phyloP scores from a whole-genome alignment of 1,140 invertebrate species.

The Drosophila ercepeae region DNA sequence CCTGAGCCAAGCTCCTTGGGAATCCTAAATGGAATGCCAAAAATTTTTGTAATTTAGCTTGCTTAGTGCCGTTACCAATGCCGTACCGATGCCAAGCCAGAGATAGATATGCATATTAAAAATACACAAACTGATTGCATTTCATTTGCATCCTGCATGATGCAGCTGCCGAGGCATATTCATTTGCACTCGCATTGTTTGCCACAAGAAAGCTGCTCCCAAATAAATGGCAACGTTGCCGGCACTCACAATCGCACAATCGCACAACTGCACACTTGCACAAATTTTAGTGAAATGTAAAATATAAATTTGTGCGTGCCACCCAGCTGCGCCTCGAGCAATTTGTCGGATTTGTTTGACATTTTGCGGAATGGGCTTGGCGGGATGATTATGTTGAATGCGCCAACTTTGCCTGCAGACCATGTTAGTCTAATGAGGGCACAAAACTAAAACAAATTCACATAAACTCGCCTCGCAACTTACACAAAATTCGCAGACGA shows the following conservation, averaged over 20 bases:
- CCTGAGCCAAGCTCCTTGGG: conserved; percentile 20
- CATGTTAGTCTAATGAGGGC: conserved; percentile 39
- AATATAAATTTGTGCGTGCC: conserved; percentile 60
- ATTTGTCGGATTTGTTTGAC: conserved; percentile 75
- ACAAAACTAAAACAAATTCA: background rate
- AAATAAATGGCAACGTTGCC: conserved; percentile 58
- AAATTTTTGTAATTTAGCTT: conserved; percentile 43
- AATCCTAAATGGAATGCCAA: conserved; percentile 38
- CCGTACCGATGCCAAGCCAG: conserved; percentile 2
- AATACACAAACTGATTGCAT: conserved; percentile 50
- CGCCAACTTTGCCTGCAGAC: conserved; percentile 22
- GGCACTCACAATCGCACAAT: background rate
- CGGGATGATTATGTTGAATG: conserved; percentile 29
- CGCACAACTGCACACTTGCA: conserved; percentile 16
- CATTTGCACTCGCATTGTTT: conserved; percentile 56
- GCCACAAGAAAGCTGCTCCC: conserved; percentile 46
- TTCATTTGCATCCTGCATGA: conserved; percentile 45
- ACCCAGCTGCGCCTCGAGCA: conserved; percentile 45
- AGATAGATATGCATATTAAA: conserved; percentile 59
- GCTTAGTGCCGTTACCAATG: conserved; percentile 2
- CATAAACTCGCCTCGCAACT: background rate
- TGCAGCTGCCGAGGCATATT: conserved; percentile 20
- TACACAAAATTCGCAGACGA: background rate
- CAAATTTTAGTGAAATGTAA: conserved; percentile 52
- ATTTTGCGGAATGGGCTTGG: conserved; percentile 31